phyloP scores from a whole-genome alignment of 2,888 invertebrate genomes.

The Neelides folsomi region DNA sequence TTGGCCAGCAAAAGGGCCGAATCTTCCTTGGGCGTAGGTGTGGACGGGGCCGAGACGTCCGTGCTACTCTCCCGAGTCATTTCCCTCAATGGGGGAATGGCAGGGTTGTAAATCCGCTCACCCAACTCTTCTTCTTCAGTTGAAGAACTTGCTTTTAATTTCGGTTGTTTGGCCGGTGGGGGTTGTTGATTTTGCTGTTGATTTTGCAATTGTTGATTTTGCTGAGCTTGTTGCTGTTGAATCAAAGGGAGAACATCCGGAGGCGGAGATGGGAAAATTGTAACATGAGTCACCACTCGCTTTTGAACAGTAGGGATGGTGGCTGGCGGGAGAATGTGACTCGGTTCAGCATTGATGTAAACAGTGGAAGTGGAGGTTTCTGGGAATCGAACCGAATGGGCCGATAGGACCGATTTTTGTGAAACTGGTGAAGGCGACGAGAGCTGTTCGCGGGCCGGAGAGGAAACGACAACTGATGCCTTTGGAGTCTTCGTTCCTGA shows the following conservation, averaged over 20 bases:
- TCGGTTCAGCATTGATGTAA: constrained; percentile 24
- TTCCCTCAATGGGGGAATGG: too few species aligned
- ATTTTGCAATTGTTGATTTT: background rate
- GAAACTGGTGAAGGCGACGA: constrained; percentile 1
- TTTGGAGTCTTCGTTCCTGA: background rate
- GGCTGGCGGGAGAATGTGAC: constrained; percentile 5
- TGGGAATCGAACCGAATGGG: constrained; percentile 4
- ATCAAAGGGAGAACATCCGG: constrained; percentile 28
- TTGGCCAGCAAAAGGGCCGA: constrained; percentile 46
- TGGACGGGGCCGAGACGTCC: background rate
- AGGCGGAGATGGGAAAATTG: constrained; percentile 32
- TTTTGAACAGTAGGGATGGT: constrained; percentile 31
- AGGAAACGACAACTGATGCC: constrained; percentile 3
- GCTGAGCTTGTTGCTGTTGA: background rate
- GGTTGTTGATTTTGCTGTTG: background rate
- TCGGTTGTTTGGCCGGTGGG: background rate
- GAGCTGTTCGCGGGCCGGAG: constrained; percentile 8
- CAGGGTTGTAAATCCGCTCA: too few species aligned
- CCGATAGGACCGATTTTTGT: constrained; percentile 4
- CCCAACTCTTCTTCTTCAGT: too few species aligned
- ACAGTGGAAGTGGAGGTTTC: constrained; percentile 19
- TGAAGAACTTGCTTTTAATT: background rate
- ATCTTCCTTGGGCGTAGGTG: constrained; percentile 13
- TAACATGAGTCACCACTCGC: constrained; percentile 33
- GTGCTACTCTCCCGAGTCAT: background rate